Evolutionary conservation across 2,888 invertebrate species (phyloP).

Genomic region (Branchellion lobata): DNA sequence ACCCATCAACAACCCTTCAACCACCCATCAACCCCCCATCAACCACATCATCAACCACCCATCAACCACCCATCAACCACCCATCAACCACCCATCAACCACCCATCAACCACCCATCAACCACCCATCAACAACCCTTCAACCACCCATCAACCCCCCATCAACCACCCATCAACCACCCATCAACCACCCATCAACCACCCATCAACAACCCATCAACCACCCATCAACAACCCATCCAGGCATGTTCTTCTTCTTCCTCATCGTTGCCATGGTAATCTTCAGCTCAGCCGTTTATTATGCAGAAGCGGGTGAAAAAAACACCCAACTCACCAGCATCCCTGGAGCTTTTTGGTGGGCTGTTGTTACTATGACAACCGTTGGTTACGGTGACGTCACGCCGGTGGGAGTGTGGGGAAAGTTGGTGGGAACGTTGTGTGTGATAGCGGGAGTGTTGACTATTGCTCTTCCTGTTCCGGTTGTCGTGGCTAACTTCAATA

Average conservation of each 20-base stretch:
- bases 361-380: conserved; percentile 58
- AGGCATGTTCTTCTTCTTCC: conserved; percentile 59
- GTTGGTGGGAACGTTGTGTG: conserved; percentile 54
- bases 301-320: conserved; percentile 56
- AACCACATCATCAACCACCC: too few relatives aligned
- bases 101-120: too few relatives aligned
- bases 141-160: too few relatives aligned
- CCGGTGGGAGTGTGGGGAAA: conserved; percentile 55
- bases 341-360: conserved; percentile 62
- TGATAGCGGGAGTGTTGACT: conserved; percentile 54
- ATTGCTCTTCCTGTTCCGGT: conserved; percentile 55
- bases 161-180: too few relatives aligned
- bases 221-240: too few relatives aligned
- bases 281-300: conserved; percentile 60
- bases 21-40: too few relatives aligned
- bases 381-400: conserved; percentile 55
- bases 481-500: conserved; percentile 55
- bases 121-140: too few relatives aligned
- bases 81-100: too few relatives aligned
- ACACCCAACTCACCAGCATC: conserved; percentile 57
- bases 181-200: too few relatives aligned
- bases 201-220: too few relatives aligned
- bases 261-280: conserved; percentile 60
- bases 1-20: too few relatives aligned
- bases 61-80: too few relatives aligned